Conservation (phyloP, 2,888 invertebrate species). For the Itoplectis maculator region DNA sequence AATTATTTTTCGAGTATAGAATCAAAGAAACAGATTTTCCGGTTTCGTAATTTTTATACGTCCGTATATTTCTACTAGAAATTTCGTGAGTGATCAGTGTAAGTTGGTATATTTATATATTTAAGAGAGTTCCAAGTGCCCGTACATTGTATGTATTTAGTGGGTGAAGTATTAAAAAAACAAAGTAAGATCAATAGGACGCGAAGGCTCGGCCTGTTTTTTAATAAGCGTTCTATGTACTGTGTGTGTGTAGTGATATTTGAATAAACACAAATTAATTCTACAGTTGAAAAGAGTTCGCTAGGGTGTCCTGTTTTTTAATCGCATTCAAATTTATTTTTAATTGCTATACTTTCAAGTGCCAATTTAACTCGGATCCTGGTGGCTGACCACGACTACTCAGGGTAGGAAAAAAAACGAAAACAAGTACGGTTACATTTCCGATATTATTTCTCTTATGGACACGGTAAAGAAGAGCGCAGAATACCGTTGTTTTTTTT, state of each 20-base stretch:
- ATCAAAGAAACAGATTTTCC: constrained; percentile 40
- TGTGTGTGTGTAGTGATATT: constrained; percentile 47
- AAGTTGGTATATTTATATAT: constrained; percentile 30
- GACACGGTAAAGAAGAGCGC: too few relatives aligned
- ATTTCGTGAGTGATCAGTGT: constrained; percentile 8
- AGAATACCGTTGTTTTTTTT: too few relatives aligned
- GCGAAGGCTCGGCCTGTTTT: constrained; percentile 28
- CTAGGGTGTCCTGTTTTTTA: too few relatives aligned
- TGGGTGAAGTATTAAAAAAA: constrained; percentile 31
- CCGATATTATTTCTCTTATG: too few relatives aligned
- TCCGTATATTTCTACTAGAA: constrained; percentile 54
- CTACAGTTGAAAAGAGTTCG: constrained; percentile 4
- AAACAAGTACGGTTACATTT: too few relatives aligned
- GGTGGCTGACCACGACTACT: too few relatives aligned
- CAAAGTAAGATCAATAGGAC: constrained; percentile 1
- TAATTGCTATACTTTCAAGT: too few relatives aligned
- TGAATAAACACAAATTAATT: constrained; percentile 40
- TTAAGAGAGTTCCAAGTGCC: constrained; percentile 28
- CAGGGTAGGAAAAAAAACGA: too few relatives aligned
- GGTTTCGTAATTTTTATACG: constrained; percentile 49
- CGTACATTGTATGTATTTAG: constrained; percentile 30
- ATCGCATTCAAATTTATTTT: too few relatives aligned
- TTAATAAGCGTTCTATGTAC: constrained; percentile 40
- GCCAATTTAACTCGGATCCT: too few relatives aligned
- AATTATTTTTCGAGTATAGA: constrained; percentile 36